A percentile compares a stretch with the other conserved stretches of the same genome.
phyloP scores from a whole-genome alignment of 2,888 invertebrate genomes.

The Drosophila anceps region DNA sequence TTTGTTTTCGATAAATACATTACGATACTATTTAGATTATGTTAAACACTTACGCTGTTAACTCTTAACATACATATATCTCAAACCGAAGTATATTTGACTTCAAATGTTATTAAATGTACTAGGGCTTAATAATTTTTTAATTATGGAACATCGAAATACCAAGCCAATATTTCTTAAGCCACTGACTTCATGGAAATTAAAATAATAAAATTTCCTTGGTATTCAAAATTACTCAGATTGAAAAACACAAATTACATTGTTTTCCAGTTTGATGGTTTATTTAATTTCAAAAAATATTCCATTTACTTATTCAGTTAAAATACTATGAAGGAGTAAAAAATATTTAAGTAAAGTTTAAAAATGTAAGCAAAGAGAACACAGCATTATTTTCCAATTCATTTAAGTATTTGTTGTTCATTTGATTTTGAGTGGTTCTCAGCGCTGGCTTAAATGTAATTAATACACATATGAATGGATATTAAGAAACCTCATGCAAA shows the following conservation, averaged over 20 bases:
- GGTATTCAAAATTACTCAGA: neutral
- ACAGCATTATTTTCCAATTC: conserved; percentile 22
- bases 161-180: neutral
- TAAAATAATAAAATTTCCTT: too few relatives aligned
- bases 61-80: neutral
- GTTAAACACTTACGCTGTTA: conserved; percentile 20
- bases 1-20: conserved; percentile 2
- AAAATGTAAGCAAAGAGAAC: conserved; percentile 48
- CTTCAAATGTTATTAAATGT: neutral
- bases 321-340: conserved; percentile 34
- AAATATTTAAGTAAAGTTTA: conserved; percentile 28
- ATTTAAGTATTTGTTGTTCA: conserved; percentile 2
- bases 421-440: conserved; percentile 36
- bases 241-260: conserved; percentile 1
- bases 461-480: conserved; percentile 31
- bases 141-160: neutral
- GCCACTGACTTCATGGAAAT: neutral
- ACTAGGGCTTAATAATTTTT: neutral
- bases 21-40: conserved; percentile 1
- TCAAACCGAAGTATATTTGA: neutral
- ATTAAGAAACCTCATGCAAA: conserved; percentile 68
- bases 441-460: conserved; percentile 24
- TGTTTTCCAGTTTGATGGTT: conserved; percentile 14
- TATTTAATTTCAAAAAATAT: conserved; percentile 43
- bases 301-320: conserved; percentile 33